A percentile compares a stretch with the other conserved stretches of the same genome.
Evolutionary conservation across 2,113 vertebrate species (phyloP).

Genomic region (Brachypteracias leptosomus): DNA sequence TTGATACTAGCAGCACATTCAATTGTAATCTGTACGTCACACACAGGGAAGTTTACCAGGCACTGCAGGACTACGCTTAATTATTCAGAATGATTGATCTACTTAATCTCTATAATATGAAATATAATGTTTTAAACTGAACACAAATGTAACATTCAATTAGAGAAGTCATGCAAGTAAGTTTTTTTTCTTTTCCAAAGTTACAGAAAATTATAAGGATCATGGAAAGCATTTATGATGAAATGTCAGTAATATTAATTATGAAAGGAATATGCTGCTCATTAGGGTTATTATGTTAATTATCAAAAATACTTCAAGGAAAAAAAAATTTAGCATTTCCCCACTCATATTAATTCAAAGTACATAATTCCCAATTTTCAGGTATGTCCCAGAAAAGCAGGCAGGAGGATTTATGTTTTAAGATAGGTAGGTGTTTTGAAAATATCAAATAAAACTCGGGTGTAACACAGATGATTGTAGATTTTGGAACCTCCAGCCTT

Average conservation of each 20-base stretch:
- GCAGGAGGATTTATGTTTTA: neutral
- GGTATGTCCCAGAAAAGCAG: neutral
- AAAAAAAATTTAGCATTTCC: constrained; percentile 47
- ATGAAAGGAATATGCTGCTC: constrained; percentile 36
- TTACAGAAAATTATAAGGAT: constrained; percentile 30
- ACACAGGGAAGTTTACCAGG: constrained; percentile 22
- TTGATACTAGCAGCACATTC: neutral
- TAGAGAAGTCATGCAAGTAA: constrained; percentile 54
- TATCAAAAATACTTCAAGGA: neutral
- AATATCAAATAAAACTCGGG: neutral
- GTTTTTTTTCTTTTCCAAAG: constrained; percentile 5
- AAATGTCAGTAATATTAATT: constrained; percentile 59
- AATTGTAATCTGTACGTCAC: neutral
- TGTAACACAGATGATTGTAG: neutral
- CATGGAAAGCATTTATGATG: constrained; percentile 48
- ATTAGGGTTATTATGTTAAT: neutral
- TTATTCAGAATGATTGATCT: constrained; percentile 30
- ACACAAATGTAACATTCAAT: constrained; percentile 38
- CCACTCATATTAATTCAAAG: constrained; percentile 7
- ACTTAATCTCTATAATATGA: constrained; percentile 51
- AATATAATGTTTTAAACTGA: constrained; percentile 38
- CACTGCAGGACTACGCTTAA: constrained; percentile 3
- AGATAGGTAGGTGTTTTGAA: neutral
- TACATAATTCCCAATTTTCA: neutral
- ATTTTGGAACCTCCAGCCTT: constrained; percentile 53